Percentiles rank a stretch among this genome's conserved stretches.
Conservation (phyloP, 2,113 vertebrate genomes). For the Odocoileus virginianus region DNA sequence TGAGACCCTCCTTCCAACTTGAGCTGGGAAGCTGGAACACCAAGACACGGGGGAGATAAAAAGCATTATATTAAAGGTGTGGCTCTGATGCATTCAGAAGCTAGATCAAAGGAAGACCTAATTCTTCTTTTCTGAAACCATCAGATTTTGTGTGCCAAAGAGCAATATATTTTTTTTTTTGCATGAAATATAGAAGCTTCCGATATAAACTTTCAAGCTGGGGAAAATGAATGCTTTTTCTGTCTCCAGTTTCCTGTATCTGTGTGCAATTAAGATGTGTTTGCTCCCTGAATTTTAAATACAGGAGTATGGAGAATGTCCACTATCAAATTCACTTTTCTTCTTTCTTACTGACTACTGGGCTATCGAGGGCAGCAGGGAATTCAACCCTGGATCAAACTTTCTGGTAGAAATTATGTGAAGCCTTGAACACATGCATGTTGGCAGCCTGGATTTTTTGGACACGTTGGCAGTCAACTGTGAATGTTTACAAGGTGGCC, state of each 20-base stretch:
- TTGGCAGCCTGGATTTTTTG: neutral
- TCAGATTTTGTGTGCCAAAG: constrained; percentile 2
- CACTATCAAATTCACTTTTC: constrained; percentile 47
- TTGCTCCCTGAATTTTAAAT: constrained; percentile 57
- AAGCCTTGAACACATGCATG: neutral
- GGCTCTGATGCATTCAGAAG: neutral
- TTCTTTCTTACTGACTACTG: constrained; percentile 47
- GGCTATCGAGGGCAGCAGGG: constrained; percentile 31
- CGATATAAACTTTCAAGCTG: neutral
- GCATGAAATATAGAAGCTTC: constrained; percentile 26
- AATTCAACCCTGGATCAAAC: neutral
- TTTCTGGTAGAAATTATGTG: neutral
- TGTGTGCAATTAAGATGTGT: constrained; percentile 19
- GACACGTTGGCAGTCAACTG: neutral
- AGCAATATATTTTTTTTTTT: neutral
- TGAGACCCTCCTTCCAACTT: neutral
- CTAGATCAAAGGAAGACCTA: neutral
- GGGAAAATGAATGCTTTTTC: constrained; percentile 35
- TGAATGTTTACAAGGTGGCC: neutral
- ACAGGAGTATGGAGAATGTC: constrained; percentile 25
- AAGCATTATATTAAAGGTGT: neutral
- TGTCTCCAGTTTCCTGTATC: constrained; percentile 20
- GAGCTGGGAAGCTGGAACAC: neutral
- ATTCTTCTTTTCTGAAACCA: constrained; percentile 44
- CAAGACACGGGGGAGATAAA: neutral